Conservation (phyloP, 2,888 invertebrate species). For the Hirtodrosophila duncani region DNA sequence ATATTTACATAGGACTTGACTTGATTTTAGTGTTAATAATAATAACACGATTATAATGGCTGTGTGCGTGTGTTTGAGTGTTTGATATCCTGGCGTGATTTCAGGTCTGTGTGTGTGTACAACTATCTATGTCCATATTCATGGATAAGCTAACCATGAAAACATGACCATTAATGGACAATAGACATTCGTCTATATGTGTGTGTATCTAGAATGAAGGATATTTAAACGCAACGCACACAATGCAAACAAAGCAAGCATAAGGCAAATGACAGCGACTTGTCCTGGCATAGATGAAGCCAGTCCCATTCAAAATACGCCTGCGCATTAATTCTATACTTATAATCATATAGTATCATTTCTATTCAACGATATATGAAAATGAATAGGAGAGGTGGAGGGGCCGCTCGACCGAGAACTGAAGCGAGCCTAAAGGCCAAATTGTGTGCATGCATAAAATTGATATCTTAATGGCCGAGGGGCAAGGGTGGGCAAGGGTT, state of each 20-base stretch:
- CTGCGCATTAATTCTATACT: constrained; percentile 12
- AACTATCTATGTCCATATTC: constrained; percentile 40
- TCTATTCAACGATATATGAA: constrained; percentile 20
- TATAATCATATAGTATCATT: too few species aligned
- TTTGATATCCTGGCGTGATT: constrained; percentile 19
- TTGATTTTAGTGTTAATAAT: constrained; percentile 32
- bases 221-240: constrained; percentile 8
- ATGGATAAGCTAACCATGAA: constrained; percentile 51
- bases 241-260: constrained; percentile 4
- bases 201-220: constrained; percentile 37
- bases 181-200: constrained; percentile 37
- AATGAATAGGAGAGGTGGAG: constrained; percentile 15
- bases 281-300: constrained; percentile 39
- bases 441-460: constrained; percentile 53
- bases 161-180: constrained; percentile 58
- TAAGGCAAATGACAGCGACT: constrained; percentile 33
- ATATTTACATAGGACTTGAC: too few species aligned
- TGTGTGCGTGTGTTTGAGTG: constrained; percentile 2
- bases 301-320: constrained; percentile 31
- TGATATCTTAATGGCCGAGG: constrained; percentile 47
- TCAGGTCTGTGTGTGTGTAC: constrained; percentile 13
- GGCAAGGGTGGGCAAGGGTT: background rate
- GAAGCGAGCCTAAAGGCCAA: constrained; percentile 17
- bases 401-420: constrained; percentile 25
- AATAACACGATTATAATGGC: constrained; percentile 18